These are phyloP conservation scores for Syngnathus acus DNA, from an alignment of 2,797 vertebrate species.

Conservation along the genomic window DNA sequence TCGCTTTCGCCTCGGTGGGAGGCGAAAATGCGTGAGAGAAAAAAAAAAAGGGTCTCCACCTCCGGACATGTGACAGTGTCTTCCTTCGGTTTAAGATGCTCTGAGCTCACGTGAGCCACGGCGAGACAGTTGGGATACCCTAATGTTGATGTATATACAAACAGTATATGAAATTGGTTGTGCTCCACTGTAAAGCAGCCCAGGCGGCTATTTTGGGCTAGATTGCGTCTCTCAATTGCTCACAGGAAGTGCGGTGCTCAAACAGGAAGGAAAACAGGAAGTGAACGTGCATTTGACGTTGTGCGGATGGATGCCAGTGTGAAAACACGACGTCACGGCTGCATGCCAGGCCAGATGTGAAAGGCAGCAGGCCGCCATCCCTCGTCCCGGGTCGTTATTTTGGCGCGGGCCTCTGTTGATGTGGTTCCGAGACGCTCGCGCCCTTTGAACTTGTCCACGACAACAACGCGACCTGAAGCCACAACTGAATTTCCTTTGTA, in stretches of 20 bases:
- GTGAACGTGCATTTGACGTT: slow-evolving; percentile 39
- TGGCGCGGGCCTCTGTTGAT: not conserved
- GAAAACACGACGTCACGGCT: not conserved
- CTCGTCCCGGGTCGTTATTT: not conserved
- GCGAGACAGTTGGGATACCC: not conserved
- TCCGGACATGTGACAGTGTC: slow-evolving; percentile 38
- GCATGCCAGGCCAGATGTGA: too few relatives aligned
- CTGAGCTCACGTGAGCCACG: not conserved
- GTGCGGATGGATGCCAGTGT: not conserved
- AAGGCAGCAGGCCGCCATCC: too few relatives aligned
- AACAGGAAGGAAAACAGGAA: slow-evolving; percentile 78
- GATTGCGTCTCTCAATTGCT: slow-evolving; percentile 19
- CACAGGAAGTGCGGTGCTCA: slow-evolving; percentile 59
- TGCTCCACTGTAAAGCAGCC: not conserved
- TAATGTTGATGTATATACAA: too few relatives aligned
- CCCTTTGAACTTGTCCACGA: not conserved
- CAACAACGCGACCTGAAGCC: not conserved
- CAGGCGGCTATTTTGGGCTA: slow-evolving; percentile 48
- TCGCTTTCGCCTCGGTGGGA: slow-evolving; percentile 25
- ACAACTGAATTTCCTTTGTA: not conserved
- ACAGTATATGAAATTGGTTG: too few relatives aligned
- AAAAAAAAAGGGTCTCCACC: not conserved
- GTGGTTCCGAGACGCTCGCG: not conserved
- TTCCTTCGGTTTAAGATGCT: not conserved
- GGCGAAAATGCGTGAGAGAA: not conserved